phyloP scores from a whole-genome alignment of 2,113 vertebrate genomes.

The Labeo rohita region DNA sequence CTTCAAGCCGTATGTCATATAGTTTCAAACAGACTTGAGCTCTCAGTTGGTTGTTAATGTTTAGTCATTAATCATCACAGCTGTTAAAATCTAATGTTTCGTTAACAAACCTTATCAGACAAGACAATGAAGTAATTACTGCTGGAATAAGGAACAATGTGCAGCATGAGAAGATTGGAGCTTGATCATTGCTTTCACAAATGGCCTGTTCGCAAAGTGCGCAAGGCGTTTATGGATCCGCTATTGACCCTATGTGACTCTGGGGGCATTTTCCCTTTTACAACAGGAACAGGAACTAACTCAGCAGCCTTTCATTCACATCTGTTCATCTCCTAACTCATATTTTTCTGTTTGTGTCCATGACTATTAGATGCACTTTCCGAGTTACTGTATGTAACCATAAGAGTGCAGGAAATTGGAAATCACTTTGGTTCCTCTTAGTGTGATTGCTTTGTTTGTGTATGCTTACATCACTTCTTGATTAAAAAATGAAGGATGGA shows the following conservation, averaged over 20 bases:
- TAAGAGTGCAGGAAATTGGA: slow-evolving; percentile 4
- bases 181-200: slow-evolving; percentile 9
- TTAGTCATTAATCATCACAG: slow-evolving; percentile 9
- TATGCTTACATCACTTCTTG: not conserved
- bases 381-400: not conserved
- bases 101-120: slow-evolving; percentile 13
- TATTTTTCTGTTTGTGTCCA: not conserved
- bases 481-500: not conserved
- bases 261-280: slow-evolving; percentile 30
- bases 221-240: slow-evolving; percentile 43
- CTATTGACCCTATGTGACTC: slow-evolving; percentile 42
- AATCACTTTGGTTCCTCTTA: slow-evolving; percentile 13
- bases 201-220: slow-evolving; percentile 19
- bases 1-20: not conserved
- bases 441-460: slow-evolving; percentile 14
- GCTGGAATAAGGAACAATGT: not conserved
- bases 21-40: not conserved
- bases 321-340: slow-evolving; percentile 14
- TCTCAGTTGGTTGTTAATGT: not conserved
- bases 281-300: slow-evolving; percentile 30
- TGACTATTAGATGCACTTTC: not conserved
- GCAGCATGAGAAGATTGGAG: not conserved
- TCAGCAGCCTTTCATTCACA: slow-evolving; percentile 33
- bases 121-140: slow-evolving; percentile 32
- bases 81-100: slow-evolving; percentile 1